These are phyloP conservation scores for Melinopterus prodromus DNA, from an alignment of 2,888 invertebrate species.

Conservation along the genomic window DNA sequence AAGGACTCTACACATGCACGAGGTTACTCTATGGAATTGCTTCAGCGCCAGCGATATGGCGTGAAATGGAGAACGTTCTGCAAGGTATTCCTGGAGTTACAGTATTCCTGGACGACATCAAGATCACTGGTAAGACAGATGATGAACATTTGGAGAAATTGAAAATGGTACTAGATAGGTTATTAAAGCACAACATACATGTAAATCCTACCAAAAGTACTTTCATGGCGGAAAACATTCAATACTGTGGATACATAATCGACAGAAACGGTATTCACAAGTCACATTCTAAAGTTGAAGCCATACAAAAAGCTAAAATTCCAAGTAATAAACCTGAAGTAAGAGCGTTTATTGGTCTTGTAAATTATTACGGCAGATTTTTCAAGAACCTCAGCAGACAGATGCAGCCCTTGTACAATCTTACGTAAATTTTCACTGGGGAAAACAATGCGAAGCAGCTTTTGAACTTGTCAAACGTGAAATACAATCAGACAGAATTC, in stretches of 20 bases:
- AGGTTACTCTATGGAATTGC: constrained; percentile 51
- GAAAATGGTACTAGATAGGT: constrained; percentile 43
- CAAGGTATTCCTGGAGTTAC: constrained; percentile 46
- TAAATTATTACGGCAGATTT: no score
- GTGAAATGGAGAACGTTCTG: constrained; percentile 47
- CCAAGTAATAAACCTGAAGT: no score
- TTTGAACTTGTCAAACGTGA: no score
- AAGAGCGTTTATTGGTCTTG: no score
- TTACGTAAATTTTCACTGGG: no score
- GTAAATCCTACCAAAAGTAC: constrained; percentile 48
- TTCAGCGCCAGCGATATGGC: constrained; percentile 50
- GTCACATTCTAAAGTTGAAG: no score
- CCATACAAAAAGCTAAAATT: no score
- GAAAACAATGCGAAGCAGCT: no score
- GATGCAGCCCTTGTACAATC: no score
- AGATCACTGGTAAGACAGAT: constrained; percentile 45
- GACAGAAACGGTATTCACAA: no score
- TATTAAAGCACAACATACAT: constrained; percentile 45
- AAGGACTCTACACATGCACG: constrained; percentile 49
- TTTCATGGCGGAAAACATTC: constrained; percentile 46
- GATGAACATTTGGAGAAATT: constrained; percentile 47
- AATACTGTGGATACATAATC: constrained; percentile 50
- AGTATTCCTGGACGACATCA: constrained; percentile 43
- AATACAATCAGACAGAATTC: no score
- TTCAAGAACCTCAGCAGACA: no score